These are phyloP conservation scores for Crotalus horridus DNA, from an alignment of 2,113 vertebrate genomes.

Conservation along the genomic window DNA sequence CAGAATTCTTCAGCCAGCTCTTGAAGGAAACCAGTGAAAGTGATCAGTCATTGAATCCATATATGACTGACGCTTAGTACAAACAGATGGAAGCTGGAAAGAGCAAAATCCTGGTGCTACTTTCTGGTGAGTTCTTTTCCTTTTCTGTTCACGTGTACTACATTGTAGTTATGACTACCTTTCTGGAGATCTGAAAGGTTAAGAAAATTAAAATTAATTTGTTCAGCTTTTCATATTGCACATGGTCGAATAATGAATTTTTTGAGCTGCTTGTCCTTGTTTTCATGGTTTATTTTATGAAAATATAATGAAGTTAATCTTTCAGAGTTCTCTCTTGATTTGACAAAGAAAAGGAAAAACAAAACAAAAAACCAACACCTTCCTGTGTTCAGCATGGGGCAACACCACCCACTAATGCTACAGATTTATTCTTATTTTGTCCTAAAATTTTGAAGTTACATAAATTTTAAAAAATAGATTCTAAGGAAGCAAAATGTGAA, in stretches of 20 bases:
- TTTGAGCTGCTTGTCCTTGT: neutral
- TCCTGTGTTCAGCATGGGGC: neutral
- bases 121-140: neutral
- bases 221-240: neutral
- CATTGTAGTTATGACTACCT: neutral
- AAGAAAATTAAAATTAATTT: neutral
- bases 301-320: neutral
- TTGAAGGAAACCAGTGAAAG: neutral
- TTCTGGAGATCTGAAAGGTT: neutral
- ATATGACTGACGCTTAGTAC: neutral
- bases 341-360: neutral
- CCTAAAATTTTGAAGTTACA: neutral
- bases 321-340: neutral
- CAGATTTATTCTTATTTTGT: neutral
- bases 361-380: neutral
- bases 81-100: neutral
- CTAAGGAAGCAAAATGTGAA: neutral
- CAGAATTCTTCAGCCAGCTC: neutral
- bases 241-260: neutral
- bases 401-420: neutral
- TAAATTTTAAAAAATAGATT: neutral
- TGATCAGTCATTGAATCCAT: neutral
- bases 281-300: neutral
- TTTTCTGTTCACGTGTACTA: neutral
- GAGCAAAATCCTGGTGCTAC: neutral